These are phyloP conservation scores for Xestobium rufovillosum DNA, from an alignment of 2,888 invertebrate species.

Conservation along the genomic window DNA sequence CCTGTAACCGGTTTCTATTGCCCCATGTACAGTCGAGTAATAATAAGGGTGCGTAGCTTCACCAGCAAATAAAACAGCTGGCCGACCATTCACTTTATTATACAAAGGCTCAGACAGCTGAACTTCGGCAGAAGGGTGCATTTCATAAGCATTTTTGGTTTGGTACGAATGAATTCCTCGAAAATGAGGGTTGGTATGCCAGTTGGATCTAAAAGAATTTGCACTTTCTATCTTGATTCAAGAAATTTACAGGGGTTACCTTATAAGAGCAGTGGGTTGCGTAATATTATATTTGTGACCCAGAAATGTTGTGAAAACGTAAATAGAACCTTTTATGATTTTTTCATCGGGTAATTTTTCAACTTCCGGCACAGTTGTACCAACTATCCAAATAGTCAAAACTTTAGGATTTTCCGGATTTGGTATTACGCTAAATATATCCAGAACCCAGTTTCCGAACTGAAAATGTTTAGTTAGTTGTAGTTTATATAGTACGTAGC, in stretches of 20 bases:
- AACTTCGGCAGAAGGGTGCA: conserved; percentile 7
- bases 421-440: too few species aligned
- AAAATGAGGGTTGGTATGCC: conserved; percentile 58
- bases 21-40: conserved; percentile 13
- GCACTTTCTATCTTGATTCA: too few species aligned
- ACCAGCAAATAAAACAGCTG: conserved; percentile 9
- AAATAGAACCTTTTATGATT: conserved; percentile 44
- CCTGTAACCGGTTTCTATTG: conserved; percentile 12
- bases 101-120: conserved; percentile 16
- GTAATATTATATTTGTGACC: conserved; percentile 44
- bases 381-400: conserved; percentile 59
- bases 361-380: conserved; percentile 53
- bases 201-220: conserved; percentile 51
- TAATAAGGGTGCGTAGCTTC: conserved; percentile 12
- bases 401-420: conserved; percentile 56
- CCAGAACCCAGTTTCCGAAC: too few species aligned
- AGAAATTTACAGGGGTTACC: too few species aligned
- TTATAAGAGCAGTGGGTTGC: conserved; percentile 35
- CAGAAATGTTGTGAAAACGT: conserved; percentile 48
- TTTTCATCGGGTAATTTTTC: conserved; percentile 51
- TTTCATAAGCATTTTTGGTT: conserved; percentile 16
- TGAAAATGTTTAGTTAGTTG: too few species aligned
- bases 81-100: conserved; percentile 6
- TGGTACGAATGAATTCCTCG: conserved; percentile 32
- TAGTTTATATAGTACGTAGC: too few species aligned